Evolutionary conservation across 1,140 invertebrate genomes (phyloP).

Genomic region (Agrilus planipennis): DNA sequence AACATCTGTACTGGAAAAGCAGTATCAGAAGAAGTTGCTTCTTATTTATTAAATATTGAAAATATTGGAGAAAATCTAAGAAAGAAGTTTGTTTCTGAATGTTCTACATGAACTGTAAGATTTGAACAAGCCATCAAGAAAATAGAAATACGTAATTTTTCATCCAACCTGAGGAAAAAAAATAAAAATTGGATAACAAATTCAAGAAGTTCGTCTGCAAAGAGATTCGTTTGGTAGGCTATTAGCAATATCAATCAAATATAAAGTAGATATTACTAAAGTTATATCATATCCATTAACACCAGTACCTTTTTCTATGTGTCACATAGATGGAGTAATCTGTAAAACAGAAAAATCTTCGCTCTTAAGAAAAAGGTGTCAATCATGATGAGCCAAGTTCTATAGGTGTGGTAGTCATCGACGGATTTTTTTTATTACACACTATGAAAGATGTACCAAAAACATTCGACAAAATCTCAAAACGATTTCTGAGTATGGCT

Average conservation of each 20-base stretch:
- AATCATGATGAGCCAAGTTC: constrained; percentile 11
- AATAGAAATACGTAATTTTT: background rate
- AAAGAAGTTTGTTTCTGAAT: background rate
- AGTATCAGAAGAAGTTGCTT: constrained; percentile 5
- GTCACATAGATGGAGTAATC: constrained; percentile 28
- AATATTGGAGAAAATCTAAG: constrained; percentile 5
- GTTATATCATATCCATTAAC: constrained; percentile 21
- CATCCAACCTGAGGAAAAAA: constrained; percentile 5
- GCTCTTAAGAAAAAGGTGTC: constrained; percentile 16
- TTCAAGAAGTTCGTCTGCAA: constrained; percentile 21
- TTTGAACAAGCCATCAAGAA: background rate
- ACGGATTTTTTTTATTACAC: constrained; percentile 28
- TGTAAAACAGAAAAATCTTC: constrained; percentile 25
- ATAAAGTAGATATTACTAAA: constrained; percentile 16
- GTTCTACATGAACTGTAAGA: background rate
- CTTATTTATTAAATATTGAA: constrained; percentile 10
- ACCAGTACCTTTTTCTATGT: constrained; percentile 24
- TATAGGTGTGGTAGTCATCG: constrained; percentile 20
- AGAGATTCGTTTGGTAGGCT: constrained; percentile 25
- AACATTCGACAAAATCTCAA: constrained; percentile 24
- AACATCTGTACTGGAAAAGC: constrained; percentile 10
- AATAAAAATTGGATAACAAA: constrained; percentile 17
- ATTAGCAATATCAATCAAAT: constrained; percentile 17
- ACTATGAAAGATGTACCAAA: constrained; percentile 23
- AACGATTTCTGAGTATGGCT: constrained; percentile 23